A percentile compares a stretch with the other conserved stretches of the same genome.
These are phyloP conservation scores for Anneissia japonica DNA, from an alignment of 35 echinoderm and acorn worm genomes.

Conservation along the genomic window DNA sequence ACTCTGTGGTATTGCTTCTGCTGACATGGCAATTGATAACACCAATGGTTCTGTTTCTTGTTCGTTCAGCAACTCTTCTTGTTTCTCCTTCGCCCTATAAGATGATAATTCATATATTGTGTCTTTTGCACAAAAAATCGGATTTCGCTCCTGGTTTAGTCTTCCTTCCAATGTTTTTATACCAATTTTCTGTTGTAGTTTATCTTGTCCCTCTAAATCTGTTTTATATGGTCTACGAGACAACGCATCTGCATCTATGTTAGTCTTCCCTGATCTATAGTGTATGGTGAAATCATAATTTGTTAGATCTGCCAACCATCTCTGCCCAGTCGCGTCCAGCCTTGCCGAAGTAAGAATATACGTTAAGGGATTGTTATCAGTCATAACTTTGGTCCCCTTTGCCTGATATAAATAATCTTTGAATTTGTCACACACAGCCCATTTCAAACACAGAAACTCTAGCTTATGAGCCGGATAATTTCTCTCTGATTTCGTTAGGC, in stretches of 20 bases:
- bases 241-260: conserved; percentile 36
- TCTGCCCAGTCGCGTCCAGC: conserved; percentile 37
- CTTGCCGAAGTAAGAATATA: conserved; percentile 49
- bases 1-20: no score
- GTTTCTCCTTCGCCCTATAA: no score
- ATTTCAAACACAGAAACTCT: conserved; percentile 34
- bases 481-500: conserved; percentile 22
- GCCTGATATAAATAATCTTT: conserved; percentile 28
- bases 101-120: no score
- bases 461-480: conserved; percentile 49
- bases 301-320: conserved; percentile 45
- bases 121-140: no score
- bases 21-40: no score
- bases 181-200: no score
- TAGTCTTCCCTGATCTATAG: conserved; percentile 24
- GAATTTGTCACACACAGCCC: conserved; percentile 31
- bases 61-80: no score
- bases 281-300: conserved; percentile 43
- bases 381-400: conserved; percentile 23
- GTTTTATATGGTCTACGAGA: conserved; percentile 17
- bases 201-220: no score
- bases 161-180: no score
- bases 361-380: conserved; percentile 66
- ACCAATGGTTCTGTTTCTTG: no score
- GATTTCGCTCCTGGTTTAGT: no score